phyloP scores from a whole-genome alignment of 2,888 invertebrate species.

The Buathra laborator region DNA sequence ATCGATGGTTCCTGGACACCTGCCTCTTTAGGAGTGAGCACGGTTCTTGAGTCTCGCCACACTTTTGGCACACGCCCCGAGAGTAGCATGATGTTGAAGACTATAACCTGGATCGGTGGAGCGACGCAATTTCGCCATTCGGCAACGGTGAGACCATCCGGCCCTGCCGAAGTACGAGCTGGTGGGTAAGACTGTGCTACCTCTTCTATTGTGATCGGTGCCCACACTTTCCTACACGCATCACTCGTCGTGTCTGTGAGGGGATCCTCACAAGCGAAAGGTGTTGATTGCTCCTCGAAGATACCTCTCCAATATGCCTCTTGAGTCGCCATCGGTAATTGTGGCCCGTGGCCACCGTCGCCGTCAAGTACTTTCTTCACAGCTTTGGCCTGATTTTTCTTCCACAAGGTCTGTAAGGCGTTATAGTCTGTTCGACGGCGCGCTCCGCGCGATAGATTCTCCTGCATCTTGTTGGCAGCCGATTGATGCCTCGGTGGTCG shows the following conservation, averaged over 20 bases:
- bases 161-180: conserved; percentile 35
- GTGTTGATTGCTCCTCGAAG: no score
- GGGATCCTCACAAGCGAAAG: not conserved
- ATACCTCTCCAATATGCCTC: conserved; percentile 34
- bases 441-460: not conserved
- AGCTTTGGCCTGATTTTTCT: conserved; percentile 37
- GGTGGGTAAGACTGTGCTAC: not conserved
- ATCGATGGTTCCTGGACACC: conserved; percentile 36
- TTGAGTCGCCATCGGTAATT: conserved; percentile 3
- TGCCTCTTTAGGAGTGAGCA: conserved; percentile 64
- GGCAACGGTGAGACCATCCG: conserved; percentile 26
- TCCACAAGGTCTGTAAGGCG: conserved; percentile 34
- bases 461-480: not conserved
- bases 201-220: conserved; percentile 14
- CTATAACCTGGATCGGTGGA: not conserved
- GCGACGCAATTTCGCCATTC: not conserved
- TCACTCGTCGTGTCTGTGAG: no score
- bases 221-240: conserved; percentile 1
- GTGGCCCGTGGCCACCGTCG: not conserved
- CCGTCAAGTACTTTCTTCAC: conserved; percentile 45
- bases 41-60: conserved; percentile 58
- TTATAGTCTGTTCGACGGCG: conserved; percentile 17
- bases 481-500: not conserved
- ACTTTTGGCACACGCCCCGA: not conserved
- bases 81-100: conserved; percentile 43